Base-by-base conservation (phyloP, 2,888 invertebrate genomes). In the Drosophila borealis region DNA sequence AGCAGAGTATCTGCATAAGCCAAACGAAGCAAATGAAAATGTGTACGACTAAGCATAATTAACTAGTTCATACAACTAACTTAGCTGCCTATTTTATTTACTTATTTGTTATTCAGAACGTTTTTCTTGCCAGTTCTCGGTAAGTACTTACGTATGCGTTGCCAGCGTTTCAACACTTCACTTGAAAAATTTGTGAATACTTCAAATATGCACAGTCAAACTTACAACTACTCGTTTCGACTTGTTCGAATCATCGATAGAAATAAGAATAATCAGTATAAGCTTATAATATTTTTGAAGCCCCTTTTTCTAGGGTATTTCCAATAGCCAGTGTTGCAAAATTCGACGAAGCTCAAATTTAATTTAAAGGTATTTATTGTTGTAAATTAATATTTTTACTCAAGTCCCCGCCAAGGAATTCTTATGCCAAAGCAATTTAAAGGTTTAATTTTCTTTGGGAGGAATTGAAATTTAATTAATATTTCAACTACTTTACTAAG, bases 71-170 rank as follows among this genome's bases (percentile, higher is more conserved):
- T 41, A 36, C n/a, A 10, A 45, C 60, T 45, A 57, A 33, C 36
- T 61, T 19, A 44, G 19, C n/a, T 21, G 1, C 17, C 41, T 6
- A 29, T 29, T 29, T 29, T 29, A 29, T 29, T 42, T 34, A 29
- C 29, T 14, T 36, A 4, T 13, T 11, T 49, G 9, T 33, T 33
- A 29, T 1, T 13, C 8, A 8, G 29, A 29, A 29, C 29, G 19
- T n/a, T 11, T 33, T 11, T 10, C 44, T 25, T 34, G 42, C 11
- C 11, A 11, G 4, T 44, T 37, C 34, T 48, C 25, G 44, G 37
- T 13, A 54, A 37, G 59, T 73, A 73, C 73, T 73, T 73, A 74
- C 73, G 70, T 50, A 60, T 48, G 73, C 75, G 75, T 63, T 74
- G 73, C 63, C 73, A 73, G 74, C 45, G 34, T 50, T 36, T 41